Conservation (phyloP, 2,888 invertebrate species). For the Cyaniris semiargus region DNA sequence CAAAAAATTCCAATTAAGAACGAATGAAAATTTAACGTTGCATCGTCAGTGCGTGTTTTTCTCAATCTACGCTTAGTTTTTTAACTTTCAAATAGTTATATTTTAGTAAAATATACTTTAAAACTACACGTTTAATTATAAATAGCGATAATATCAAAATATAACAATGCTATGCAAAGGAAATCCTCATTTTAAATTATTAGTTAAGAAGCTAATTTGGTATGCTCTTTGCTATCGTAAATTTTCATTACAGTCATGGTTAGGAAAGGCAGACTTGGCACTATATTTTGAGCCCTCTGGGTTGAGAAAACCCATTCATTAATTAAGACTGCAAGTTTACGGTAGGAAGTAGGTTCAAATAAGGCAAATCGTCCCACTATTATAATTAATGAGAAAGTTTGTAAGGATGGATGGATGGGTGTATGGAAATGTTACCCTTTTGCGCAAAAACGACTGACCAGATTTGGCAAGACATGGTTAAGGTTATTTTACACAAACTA, state of each 20-base stretch:
- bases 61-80: no score
- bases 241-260: slow-evolving; percentile 1
- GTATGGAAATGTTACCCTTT: background rate
- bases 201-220: slow-evolving; percentile 15
- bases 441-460: background rate
- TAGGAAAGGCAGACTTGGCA: background rate
- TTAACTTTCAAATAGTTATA: no score
- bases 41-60: no score
- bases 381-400: background rate
- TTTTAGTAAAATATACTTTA: background rate
- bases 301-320: background rate
- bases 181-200: background rate
- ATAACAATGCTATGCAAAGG: background rate
- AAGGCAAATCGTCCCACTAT: background rate
- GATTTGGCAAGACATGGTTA: background rate
- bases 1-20: background rate
- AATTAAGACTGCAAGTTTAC: background rate
- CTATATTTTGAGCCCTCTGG: background rate
- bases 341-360: background rate
- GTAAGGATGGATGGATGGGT: background rate
- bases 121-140: background rate
- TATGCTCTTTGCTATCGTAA: background rate
- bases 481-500: background rate
- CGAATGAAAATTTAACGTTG: no score
- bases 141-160: background rate